These are phyloP conservation scores for Aptenodytes patagonicus DNA, from an alignment of 2,113 vertebrate species.

Conservation along the genomic window DNA sequence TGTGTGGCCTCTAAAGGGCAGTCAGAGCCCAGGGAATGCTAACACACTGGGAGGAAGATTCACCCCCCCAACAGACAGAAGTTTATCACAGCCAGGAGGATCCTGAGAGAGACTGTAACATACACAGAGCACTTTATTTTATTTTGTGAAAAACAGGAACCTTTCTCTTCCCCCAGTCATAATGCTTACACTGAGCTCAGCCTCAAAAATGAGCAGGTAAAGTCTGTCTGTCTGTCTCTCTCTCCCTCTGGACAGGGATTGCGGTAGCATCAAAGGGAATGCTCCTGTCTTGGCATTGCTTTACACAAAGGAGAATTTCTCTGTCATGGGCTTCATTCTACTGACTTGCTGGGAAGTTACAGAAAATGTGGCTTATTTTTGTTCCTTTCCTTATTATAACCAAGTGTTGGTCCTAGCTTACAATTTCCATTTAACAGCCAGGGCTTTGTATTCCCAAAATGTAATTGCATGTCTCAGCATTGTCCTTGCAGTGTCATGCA, in stretches of 20 bases:
- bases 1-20: neutral
- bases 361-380: neutral
- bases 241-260: neutral
- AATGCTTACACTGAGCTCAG: neutral
- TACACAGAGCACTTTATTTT: neutral
- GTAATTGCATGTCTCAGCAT: neutral
- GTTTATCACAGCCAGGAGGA: neutral
- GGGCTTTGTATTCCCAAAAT: neutral
- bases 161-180: neutral
- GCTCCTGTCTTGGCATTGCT: neutral
- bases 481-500: neutral
- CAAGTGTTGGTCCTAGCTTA: neutral
- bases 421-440: neutral
- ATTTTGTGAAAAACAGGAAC: neutral
- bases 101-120: neutral
- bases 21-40: neutral
- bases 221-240: neutral
- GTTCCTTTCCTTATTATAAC: neutral
- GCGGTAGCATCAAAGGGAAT: neutral
- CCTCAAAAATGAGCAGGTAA: neutral
- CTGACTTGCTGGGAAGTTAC: neutral
- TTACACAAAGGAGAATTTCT: neutral
- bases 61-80: neutral
- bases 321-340: neutral
- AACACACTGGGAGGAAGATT: neutral